Evolutionary conservation across 1,140 invertebrate genomes (phyloP).

Genomic region (Sinonovacula constricta): DNA sequence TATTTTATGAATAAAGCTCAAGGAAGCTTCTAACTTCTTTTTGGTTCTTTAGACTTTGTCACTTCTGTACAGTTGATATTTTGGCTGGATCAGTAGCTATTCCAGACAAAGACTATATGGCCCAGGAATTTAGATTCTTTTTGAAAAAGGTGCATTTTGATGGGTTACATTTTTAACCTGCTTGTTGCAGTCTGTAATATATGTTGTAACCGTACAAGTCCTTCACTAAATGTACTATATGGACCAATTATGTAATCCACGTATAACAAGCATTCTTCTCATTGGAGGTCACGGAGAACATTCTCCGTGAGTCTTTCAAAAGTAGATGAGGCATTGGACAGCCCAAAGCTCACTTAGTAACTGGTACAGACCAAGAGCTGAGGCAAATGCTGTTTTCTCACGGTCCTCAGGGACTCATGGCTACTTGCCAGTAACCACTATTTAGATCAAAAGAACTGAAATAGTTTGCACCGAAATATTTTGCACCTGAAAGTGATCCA

Average conservation of each 20-base stretch:
- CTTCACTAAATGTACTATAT: conserved; percentile 9
- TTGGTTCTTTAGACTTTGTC: conserved; percentile 37
- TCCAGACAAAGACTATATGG: conserved; percentile 29
- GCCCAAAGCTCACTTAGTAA: conserved; percentile 42
- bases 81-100: conserved; percentile 25
- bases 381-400: conserved; percentile 69
- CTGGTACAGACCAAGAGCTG: conserved; percentile 24
- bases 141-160: conserved; percentile 53
- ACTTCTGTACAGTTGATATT: conserved; percentile 15
- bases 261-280: conserved; percentile 35
- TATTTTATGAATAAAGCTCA: conserved; percentile 39
- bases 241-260: conserved; percentile 55
- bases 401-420: conserved; percentile 62
- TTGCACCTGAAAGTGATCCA: not conserved
- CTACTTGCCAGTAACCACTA: conserved; percentile 64
- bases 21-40: conserved; percentile 46
- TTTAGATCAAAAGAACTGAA: conserved; percentile 35
- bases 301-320: conserved; percentile 57
- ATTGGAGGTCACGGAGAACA: conserved; percentile 46
- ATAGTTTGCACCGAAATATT: not conserved
- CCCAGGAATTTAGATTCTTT: conserved; percentile 44
- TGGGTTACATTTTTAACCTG: conserved; percentile 47
- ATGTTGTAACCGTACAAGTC: conserved; percentile 21
- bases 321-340: conserved; percentile 43
- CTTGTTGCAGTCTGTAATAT: conserved; percentile 37